Evolutionary conservation across 2,113 vertebrate species (phyloP), one percentile per base, ranked within the genome.

Genomic region (Tychaedon coryphoeus): DNA sequence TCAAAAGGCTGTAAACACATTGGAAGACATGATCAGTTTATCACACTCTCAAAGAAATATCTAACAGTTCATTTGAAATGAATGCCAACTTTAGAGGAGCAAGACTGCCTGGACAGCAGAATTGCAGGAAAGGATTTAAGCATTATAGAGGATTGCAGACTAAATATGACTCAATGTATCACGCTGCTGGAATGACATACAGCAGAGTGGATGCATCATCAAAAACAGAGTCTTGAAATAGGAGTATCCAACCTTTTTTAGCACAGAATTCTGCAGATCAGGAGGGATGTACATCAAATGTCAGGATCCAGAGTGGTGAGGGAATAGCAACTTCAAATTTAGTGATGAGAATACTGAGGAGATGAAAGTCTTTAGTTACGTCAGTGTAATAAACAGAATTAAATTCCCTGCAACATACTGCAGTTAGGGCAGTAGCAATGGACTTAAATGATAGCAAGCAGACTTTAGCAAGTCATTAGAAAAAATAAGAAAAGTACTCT

Each of bases 211-310:
- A 73, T 90, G 60, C n/a, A 54, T 83, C 64, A 79, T 89, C 81
- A 76, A 45, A 90, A 93, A 71, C 6, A n/a, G 33, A 65, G 43
- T 79, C 85, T 69, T 88, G 66, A 96, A 92, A 92, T 18, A 93
- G 58, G 43, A 82, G 15, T 33, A n/a, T 73, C 31, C 60, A 69
- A 19, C 66, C 74, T 53, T 65, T 18, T 71, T 91, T 77, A 75
- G 40, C n/a, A 69, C 48, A 65, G 43, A 75, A 45, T 76, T 90
- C 53, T 69, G 48, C 25, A 45, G 36, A 45, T 45, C 70, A 38
- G 56, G 40, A 92, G n/a, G 40, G n/a, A 48, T 38, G 42, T 54
- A 51, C 53, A 14, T 64, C 12, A 91, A 61, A 61, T 62, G 25
- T 33, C 65, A 47, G 26, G 14, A 62, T 56, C 47, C 29, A 43